Conservation (phyloP, 1,140 invertebrate genomes). For the Listronotus oregonensis region DNA sequence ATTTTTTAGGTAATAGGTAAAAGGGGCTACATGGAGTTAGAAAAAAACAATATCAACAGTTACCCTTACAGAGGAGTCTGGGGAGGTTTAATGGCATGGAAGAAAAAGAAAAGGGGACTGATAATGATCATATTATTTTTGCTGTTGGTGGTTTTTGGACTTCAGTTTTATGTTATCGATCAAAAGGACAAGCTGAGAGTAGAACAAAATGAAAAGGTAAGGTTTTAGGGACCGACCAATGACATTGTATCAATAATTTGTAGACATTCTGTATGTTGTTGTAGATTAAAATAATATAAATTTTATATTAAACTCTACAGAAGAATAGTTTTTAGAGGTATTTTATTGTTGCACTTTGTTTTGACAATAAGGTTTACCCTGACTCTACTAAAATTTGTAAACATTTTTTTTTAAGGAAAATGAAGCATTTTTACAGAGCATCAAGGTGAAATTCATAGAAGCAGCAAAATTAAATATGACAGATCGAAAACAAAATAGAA, state of each 20-base stretch:
- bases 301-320: too few relatives aligned
- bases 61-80: constrained; percentile 43
- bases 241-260: too few relatives aligned
- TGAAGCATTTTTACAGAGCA: constrained; percentile 24
- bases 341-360: too few relatives aligned
- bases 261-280: too few relatives aligned
- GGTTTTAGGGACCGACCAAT: neutral
- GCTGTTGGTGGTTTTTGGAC: constrained; percentile 48
- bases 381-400: too few relatives aligned
- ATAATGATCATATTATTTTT: constrained; percentile 47
- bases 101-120: constrained; percentile 48
- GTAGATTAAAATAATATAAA: too few relatives aligned
- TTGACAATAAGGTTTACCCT: too few relatives aligned
- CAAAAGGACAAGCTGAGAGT: constrained; percentile 34
- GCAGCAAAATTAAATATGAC: constrained; percentile 28
- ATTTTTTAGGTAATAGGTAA: too few relatives aligned
- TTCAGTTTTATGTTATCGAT: constrained; percentile 49
- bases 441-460: constrained; percentile 35
- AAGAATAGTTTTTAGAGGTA: too few relatives aligned
- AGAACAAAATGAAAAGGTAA: constrained; percentile 30
- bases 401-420: constrained; percentile 23
- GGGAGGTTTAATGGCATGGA: constrained; percentile 47
- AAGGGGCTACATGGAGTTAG: constrained; percentile 17
- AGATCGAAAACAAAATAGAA: constrained; percentile 11
- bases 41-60: constrained; percentile 43